Percentiles rank a stretch among this genome's conserved stretches.
Conservation (phyloP, 1,140 invertebrate species). For the Aphelinus certus region DNA sequence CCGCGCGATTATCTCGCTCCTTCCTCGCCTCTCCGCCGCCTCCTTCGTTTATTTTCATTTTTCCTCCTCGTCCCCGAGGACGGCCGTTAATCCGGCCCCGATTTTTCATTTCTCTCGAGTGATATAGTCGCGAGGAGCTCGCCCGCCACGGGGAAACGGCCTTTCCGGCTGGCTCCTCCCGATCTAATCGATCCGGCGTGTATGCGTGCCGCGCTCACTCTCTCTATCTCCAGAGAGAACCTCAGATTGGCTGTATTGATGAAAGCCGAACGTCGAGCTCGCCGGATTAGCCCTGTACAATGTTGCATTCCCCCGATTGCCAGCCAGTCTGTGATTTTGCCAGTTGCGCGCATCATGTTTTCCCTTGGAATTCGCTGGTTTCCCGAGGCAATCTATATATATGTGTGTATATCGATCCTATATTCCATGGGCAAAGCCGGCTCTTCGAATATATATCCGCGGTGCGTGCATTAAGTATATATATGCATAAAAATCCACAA, state of each 20-base stretch:
- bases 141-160: not conserved
- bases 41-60: not conserved
- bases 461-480: conserved; percentile 12
- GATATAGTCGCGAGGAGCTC: not conserved
- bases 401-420: conserved; percentile 40
- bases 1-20: not conserved
- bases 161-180: too few species aligned
- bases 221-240: not conserved
- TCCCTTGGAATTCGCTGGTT: too few species aligned
- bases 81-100: conserved; percentile 10
- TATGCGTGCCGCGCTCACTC: too few species aligned
- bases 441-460: conserved; percentile 53
- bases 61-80: not conserved
- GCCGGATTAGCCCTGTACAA: conserved; percentile 1
- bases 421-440: conserved; percentile 57
- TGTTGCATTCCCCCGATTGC: not conserved
- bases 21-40: not conserved
- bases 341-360: too few species aligned
- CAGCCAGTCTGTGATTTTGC: too few species aligned
- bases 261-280: not conserved
- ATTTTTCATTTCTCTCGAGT: conserved; percentile 30
- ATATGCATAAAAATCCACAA: too few species aligned
- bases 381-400: too few species aligned
- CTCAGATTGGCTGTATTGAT: conserved; percentile 9
- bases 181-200: too few species aligned